These are phyloP conservation scores for Acrobasis suavella DNA, from an alignment of 2,888 invertebrate genomes.

Conservation along the genomic window DNA sequence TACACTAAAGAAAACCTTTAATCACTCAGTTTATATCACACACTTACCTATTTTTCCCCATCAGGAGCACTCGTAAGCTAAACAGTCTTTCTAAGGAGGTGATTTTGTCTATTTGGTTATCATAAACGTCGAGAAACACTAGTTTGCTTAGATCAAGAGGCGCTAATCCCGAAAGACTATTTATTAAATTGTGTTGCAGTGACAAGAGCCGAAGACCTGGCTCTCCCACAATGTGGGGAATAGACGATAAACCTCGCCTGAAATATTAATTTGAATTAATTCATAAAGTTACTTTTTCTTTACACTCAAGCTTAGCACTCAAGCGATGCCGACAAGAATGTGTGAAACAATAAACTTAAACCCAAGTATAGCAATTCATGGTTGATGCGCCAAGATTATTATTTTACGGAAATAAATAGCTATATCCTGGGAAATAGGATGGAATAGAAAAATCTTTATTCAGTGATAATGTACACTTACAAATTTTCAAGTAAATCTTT, in stretches of 20 bases:
- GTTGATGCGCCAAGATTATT: no score
- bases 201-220: slow-evolving; percentile 91
- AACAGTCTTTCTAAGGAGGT: slow-evolving; percentile 89
- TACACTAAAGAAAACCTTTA: not conserved
- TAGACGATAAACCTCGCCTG: slow-evolving; percentile 89
- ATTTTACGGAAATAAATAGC: no score
- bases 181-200: slow-evolving; percentile 95
- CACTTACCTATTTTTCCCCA: slow-evolving; percentile 94
- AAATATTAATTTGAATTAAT: slow-evolving; percentile 32
- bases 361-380: no score
- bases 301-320: no score
- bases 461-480: no score
- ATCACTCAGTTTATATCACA: no score
- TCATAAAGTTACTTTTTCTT: no score
- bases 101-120: slow-evolving; percentile 95
- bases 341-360: no score
- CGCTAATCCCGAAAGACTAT: slow-evolving; percentile 85
- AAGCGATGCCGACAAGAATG: no score
- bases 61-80: slow-evolving; percentile 91
- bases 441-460: no score
- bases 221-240: slow-evolving; percentile 92
- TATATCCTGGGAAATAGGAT: no score
- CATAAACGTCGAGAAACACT: slow-evolving; percentile 96
- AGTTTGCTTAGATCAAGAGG: slow-evolving; percentile 85
- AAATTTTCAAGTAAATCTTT: no score